Evolutionary conservation across 1,140 invertebrate genomes (phyloP), one percentile per base, ranked within the genome.

Genomic region (Cephus cinctus): DNA sequence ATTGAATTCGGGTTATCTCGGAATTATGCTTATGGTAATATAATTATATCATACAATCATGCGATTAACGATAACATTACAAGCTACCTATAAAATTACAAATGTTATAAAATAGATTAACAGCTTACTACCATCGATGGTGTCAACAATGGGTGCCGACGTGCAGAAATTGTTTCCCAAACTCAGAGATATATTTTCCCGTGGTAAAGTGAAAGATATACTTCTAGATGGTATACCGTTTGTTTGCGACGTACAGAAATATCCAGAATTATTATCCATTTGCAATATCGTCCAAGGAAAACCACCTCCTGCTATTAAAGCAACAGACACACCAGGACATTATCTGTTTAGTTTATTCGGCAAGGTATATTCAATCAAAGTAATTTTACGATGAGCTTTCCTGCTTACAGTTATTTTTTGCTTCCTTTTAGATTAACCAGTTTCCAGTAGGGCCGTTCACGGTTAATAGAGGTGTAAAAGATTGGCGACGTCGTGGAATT

Each of bases 1-100:
- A n/a, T 21, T 66, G 16, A 64, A 64, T 46, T 43, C 51, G 3
- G 59, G 53, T 15, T 64, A 66, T 27, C 14, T 64, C 0, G 59
- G 61, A 15, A 49, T 45, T 1, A 45, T 64, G n/a, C 20, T 30
- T 1, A 52, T 41, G 44, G 63, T 57, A 53, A 57, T n/a, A 23
- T 41, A 31, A 30, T 42, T 11, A 27, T 21, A 12, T 45, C 16
- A 1, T 20, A 32, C 3, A 27, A 9, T 20, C 12, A 31, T 31
- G 12, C 15, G 21, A 12, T 15, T 27, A 19, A 20, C 40, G 18
- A 20, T 14, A 34, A 25, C 18, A 2, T 5, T 6, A 21, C 11
- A 27, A 31, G 25, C 14, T 35, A 5, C 18, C 34, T 12, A 8
- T 14, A 11, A 15, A 9, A 4, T n/a, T 18, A 18, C 12, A 12